Percentiles rank a stretch among this genome's conserved stretches.
Evolutionary conservation across 2,113 vertebrate species (phyloP).

Genomic region (Chionodraco myersi): DNA sequence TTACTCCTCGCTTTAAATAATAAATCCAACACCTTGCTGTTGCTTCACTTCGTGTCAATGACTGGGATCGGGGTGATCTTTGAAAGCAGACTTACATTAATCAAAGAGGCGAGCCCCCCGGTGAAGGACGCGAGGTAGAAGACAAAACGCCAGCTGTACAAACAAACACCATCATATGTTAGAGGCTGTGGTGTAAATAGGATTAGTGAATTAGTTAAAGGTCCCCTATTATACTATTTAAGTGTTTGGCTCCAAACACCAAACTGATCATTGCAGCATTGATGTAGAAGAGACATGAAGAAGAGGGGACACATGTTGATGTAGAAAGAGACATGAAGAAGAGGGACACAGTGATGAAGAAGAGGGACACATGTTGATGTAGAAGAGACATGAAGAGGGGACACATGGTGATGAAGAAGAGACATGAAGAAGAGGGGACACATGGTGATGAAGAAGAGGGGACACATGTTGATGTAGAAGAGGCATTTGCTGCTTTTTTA

Average conservation of each 20-base stretch:
- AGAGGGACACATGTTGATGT: no score
- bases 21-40: background rate
- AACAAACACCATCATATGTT: slow-evolving; percentile 2
- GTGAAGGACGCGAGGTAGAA: slow-evolving; percentile 88
- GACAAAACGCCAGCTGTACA: slow-evolving; percentile 89
- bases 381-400: no score
- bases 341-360: no score
- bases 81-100: slow-evolving; percentile 86
- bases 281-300: no score
- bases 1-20: background rate
- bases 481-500: background rate
- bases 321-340: no score
- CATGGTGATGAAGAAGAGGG: background rate
- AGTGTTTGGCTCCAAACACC: no score
- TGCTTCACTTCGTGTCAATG: background rate
- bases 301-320: no score
- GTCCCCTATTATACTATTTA: no score
- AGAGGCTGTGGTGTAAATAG: background rate
- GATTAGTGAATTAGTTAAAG: background rate
- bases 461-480: no score
- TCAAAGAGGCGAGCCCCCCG: slow-evolving; percentile 83
- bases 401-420: no score
- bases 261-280: no score
- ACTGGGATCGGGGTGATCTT: background rate
- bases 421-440: no score